Base-by-base conservation (phyloP, 2,797 vertebrate genomes). In the Cephalopachus bancanus region DNA sequence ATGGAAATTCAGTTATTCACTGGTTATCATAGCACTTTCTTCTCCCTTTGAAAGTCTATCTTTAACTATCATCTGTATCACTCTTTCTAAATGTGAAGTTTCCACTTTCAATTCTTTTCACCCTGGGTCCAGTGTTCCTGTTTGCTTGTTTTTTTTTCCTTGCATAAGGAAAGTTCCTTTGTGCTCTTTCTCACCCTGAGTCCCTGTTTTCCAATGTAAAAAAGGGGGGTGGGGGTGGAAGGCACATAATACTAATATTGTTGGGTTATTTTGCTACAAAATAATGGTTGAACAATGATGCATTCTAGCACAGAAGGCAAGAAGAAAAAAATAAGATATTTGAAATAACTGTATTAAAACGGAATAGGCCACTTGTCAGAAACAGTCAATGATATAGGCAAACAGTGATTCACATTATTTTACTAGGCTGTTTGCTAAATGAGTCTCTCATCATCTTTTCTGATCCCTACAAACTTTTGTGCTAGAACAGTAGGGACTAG, bases 161-260 rank as follows among this genome's bases (percentile, higher is more conserved):
- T 81, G 19, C 10, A 10, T 14, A 33, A 67, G 1, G 26, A 12
- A 80, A 44, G 0, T 60, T 69, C 19, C 16, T 60, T 37, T 86
- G 33, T 53, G 59, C 7, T 14, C 22, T 20, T 20, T 37, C 16
- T 79, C 24, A 62, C 16, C 15, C 1, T 44, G 69, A 44, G 12
- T 81, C 4, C 2, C 11, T 86, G 12, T 28, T 74, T 57, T 59
- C 67, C 28, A 59, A 7, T 57, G 5, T 59, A 59, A 22, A 59
- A 57, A 55, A 62, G 11, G 26, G 53, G 28, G 30, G 2, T 0
- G 17, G 10, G 4, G 10, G 3, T 7, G 2, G 0, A 1, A 16
- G 24, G 24, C 59, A 53, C 8, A 14, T 51, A 65, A 44, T 85
- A 49, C 19, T 86, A 57, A 57, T 55, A 49, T 55, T 62, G 33